A percentile compares a stretch with the other conserved stretches of the same genome.
Evolutionary conservation across 2,113 vertebrate genomes (phyloP).

Genomic region (Rostratula benghalensis): DNA sequence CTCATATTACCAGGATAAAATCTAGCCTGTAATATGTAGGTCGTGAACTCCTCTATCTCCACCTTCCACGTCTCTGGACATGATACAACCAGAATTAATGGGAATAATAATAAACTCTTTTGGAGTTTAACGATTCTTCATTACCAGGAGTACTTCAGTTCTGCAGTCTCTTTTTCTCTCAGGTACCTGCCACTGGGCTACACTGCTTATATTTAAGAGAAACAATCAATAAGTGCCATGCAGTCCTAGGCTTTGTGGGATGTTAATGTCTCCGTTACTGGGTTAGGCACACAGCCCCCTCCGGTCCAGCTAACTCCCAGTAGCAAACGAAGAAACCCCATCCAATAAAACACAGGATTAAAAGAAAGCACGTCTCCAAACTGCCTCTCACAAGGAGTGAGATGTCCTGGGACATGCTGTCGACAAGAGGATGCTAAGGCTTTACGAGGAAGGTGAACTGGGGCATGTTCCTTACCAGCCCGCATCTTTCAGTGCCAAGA

Average conservation of each 20-base stretch:
- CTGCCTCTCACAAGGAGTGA: accelerated
- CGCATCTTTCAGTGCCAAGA: neutral
- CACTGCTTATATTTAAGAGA: neutral
- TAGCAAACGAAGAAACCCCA: neutral
- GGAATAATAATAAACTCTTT: slow-evolving; percentile 22
- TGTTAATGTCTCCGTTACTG: neutral
- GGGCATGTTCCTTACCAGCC: neutral
- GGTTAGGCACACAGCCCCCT: neutral
- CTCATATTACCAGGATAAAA: neutral
- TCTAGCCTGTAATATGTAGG: neutral
- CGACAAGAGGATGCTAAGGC: neutral
- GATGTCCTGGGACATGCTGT: neutral
- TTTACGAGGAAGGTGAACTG: neutral
- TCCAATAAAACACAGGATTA: accelerated
- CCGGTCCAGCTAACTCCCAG: neutral
- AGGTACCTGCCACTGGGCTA: neutral
- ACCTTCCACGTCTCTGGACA: neutral
- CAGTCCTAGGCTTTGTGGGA: neutral
- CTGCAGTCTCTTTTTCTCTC: neutral
- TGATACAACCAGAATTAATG: neutral
- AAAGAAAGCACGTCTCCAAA: neutral
- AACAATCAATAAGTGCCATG: neutral
- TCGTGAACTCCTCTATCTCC: neutral
- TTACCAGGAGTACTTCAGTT: neutral
- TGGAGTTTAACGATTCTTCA: slow-evolving; percentile 1